A percentile compares a stretch with the other conserved stretches of the same genome.
Conservation (phyloP, 2,797 vertebrate species). For the Sebastiscus tertius region DNA sequence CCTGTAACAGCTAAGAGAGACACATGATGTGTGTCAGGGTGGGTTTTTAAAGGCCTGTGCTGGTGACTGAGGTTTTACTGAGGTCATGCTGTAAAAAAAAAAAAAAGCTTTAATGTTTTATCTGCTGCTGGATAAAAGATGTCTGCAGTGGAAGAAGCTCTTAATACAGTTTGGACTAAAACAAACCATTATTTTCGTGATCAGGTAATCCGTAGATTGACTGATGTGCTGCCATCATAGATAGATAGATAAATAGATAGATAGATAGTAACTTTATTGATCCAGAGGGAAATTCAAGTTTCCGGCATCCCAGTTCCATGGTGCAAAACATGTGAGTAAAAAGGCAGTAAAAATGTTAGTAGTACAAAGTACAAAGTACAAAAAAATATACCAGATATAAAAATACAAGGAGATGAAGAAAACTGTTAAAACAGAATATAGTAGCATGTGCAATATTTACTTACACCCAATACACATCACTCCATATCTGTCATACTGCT, state of each 20-base stretch:
- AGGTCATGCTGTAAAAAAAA: slow-evolving; percentile 17
- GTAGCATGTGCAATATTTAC: not conserved
- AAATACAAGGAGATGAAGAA: too few relatives aligned
- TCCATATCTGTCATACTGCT: not conserved
- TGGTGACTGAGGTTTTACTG: slow-evolving; percentile 26
- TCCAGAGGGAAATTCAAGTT: too few relatives aligned
- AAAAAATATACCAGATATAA: too few relatives aligned
- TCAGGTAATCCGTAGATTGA: not conserved
- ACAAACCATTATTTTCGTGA: not conserved
- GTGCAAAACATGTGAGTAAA: too few relatives aligned
- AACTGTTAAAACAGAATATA: too few relatives aligned
- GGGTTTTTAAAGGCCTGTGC: slow-evolving; percentile 22
- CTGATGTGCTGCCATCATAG: not conserved
- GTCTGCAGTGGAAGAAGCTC: not conserved
- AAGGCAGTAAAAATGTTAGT: too few relatives aligned
- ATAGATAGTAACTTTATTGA: too few relatives aligned
- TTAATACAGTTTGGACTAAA: not conserved
- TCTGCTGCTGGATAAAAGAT: not conserved
- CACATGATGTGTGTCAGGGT: slow-evolving; percentile 61
- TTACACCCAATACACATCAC: not conserved
- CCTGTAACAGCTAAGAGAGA: slow-evolving; percentile 51
- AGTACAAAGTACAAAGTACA: too few relatives aligned
- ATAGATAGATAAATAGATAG: too few relatives aligned
- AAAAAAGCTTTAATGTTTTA: not conserved
- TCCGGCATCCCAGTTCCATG: too few relatives aligned